Evolutionary conservation across 1,140 invertebrate genomes (phyloP).

Genomic region (Harpegnathos saltator): DNA sequence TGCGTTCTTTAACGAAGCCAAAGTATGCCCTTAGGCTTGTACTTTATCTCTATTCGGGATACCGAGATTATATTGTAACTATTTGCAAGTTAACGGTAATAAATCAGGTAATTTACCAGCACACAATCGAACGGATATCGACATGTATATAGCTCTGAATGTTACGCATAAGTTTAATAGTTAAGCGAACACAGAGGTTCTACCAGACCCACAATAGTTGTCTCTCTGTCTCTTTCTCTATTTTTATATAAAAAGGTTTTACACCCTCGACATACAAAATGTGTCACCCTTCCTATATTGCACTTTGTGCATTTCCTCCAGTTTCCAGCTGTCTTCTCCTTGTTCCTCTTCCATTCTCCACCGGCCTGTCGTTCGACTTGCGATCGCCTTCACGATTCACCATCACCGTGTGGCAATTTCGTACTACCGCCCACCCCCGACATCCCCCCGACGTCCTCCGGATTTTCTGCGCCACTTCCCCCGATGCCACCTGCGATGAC

Average conservation of each 20-base stretch:
- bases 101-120: conserved; percentile 23
- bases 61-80: conserved; percentile 23
- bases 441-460: too few species aligned
- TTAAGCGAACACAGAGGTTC: not conserved
- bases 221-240: not conserved
- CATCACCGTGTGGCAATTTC: not conserved
- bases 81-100: conserved; percentile 21
- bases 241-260: conserved; percentile 11
- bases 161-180: not conserved
- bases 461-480: too few species aligned
- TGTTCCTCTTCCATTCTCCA: conserved; percentile 4
- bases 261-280: too few species aligned
- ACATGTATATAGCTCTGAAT: conserved; percentile 40
- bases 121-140: conserved; percentile 11
- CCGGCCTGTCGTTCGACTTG: not conserved
- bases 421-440: too few species aligned
- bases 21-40: not conserved
- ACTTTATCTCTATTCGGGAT: conserved; percentile 1
- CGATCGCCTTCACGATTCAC: too few species aligned
- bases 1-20: not conserved
- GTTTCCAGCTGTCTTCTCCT: conserved; percentile 4
- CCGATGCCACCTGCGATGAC: not conserved
- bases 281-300: too few species aligned
- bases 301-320: not conserved
- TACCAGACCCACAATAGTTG: not conserved